Percentiles rank a stretch among this genome's conserved stretches.
Conservation (phyloP, 2,797 vertebrate genomes). For the Poliocrania exsul region DNA sequence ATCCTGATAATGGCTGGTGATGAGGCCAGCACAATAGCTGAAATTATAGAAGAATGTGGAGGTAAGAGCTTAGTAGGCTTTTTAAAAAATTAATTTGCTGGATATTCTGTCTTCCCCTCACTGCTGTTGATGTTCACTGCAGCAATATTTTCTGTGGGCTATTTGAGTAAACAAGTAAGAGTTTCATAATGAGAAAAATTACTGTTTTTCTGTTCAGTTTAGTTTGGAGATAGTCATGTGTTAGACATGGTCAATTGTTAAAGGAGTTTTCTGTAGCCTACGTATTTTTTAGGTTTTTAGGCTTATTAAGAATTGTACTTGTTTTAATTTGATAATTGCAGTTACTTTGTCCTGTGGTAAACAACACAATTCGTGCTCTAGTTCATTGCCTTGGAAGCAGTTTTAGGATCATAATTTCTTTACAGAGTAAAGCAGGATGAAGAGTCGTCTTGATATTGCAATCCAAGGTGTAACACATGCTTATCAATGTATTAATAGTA, state of each 20-base stretch:
- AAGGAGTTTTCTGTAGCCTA: neutral
- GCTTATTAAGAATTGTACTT: neutral
- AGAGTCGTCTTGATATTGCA: neutral
- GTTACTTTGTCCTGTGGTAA: neutral
- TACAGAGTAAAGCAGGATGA: neutral
- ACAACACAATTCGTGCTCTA: neutral
- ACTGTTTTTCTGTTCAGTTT: neutral
- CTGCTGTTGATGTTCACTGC: neutral
- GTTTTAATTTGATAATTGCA: neutral
- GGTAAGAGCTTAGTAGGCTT: conserved; percentile 76
- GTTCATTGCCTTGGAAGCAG: neutral
- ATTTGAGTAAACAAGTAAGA: neutral
- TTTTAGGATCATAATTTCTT: neutral
- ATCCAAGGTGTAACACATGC: neutral
- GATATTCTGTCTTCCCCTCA: neutral
- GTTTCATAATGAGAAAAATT: neutral
- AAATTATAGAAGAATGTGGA: conserved; percentile 98
- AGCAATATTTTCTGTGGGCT: neutral
- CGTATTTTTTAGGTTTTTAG: neutral
- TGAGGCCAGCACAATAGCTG: conserved; percentile 96
- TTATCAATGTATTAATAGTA: neutral
- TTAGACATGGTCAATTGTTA: neutral
- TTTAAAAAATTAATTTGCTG: neutral
- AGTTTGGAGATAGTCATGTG: neutral
- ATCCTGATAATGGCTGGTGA: conserved; percentile 99